phyloP scores from a whole-genome alignment of 1,140 invertebrate genomes.

The Rhyzopertha dominica region DNA sequence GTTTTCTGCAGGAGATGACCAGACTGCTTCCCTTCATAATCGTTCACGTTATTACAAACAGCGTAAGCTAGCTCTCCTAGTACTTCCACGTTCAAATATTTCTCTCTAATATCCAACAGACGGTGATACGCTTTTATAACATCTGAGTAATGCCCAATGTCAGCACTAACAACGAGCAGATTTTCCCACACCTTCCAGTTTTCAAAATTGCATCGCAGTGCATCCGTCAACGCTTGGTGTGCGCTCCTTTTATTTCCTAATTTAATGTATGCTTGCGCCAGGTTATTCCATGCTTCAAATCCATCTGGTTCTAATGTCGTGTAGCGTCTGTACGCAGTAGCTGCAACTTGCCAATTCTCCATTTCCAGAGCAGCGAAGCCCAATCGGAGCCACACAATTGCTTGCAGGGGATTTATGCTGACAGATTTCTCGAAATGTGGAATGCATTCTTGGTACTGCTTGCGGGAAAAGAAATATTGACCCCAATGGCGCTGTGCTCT shows the following conservation, averaged over 20 bases:
- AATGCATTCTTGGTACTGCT: constrained; percentile 71
- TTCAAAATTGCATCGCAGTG: constrained; percentile 89
- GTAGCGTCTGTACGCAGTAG: constrained; percentile 79
- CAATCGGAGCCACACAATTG: constrained; percentile 76
- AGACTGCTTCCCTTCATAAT: constrained; percentile 49
- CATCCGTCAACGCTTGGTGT: constrained; percentile 78
- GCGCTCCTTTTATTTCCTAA: constrained; percentile 80
- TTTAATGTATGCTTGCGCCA: constrained; percentile 88
- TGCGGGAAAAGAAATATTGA: constrained; percentile 68
- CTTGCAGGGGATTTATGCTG: constrained; percentile 80
- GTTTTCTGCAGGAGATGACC: constrained; percentile 57
- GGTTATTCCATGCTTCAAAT: constrained; percentile 97
- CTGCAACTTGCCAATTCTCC: constrained; percentile 78
- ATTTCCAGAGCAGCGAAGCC: constrained; percentile 77
- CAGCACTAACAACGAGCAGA: constrained; percentile 74
- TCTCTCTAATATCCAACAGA: constrained; percentile 76
- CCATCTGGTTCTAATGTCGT: constrained; percentile 81
- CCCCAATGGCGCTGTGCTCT: constrained; percentile 81
- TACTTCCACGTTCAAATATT: constrained; percentile 74
- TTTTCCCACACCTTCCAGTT: constrained; percentile 98
- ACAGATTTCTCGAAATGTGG: constrained; percentile 74
- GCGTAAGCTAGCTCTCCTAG: constrained; percentile 69
- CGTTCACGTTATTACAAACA: constrained; percentile 57
- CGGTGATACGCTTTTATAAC: constrained; percentile 80
- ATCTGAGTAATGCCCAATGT: constrained; percentile 69